These are phyloP conservation scores for Diadema setosum DNA, from an alignment of 35 echinoderm and acorn worm species.

Conservation along the genomic window DNA sequence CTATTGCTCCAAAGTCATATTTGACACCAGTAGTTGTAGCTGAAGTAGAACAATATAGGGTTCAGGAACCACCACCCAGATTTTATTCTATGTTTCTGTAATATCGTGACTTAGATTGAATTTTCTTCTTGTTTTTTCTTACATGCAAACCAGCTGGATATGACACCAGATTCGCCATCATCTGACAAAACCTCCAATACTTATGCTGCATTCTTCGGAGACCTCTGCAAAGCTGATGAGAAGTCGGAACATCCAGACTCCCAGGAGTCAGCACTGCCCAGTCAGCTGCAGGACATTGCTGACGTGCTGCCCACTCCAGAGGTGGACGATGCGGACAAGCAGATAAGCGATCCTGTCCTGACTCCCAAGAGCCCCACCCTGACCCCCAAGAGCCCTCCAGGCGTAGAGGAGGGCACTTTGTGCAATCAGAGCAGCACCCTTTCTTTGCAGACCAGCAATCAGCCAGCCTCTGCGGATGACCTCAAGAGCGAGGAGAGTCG, in stretches of 20 bases:
- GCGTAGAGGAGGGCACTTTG: background rate
- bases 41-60: too few species aligned
- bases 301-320: background rate
- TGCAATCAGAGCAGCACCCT: background rate
- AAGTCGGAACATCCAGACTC: background rate
- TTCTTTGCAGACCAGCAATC: background rate
- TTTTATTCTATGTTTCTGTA: too few species aligned
- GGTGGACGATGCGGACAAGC: background rate
- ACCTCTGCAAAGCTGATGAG: background rate
- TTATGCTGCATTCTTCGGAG: constrained; percentile 9
- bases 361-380: background rate
- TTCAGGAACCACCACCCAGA: too few species aligned
- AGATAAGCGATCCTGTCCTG: background rate
- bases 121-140: too few species aligned
- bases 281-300: background rate
- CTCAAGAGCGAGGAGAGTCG: too few species aligned
- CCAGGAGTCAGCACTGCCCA: background rate
- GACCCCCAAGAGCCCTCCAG: background rate
- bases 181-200: background rate
- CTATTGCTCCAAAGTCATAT: too few species aligned
- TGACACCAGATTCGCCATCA: background rate
- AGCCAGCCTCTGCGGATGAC: background rate
- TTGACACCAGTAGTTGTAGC: too few species aligned
- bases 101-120: too few species aligned
- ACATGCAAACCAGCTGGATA: background rate